These are phyloP conservation scores for Dromaius novaehollandiae DNA, from an alignment of 2,113 vertebrate species.

Conservation along the genomic window DNA sequence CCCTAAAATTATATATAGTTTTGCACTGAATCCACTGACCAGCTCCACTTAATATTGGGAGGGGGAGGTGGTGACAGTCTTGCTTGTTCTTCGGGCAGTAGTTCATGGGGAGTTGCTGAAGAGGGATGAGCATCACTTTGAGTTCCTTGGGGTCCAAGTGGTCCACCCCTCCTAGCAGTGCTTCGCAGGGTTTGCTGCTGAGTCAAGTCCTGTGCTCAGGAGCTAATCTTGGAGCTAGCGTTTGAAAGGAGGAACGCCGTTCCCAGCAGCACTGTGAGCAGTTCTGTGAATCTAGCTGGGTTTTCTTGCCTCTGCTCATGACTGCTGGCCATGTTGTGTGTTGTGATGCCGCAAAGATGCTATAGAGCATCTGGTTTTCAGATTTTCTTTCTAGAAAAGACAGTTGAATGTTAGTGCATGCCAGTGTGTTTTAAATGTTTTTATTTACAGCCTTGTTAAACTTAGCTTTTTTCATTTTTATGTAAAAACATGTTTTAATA, in stretches of 20 bases:
- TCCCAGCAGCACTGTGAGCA: no score
- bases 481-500: neutral
- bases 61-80: no score
- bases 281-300: neutral
- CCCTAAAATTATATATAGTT: rapidly evolving
- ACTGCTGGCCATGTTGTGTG: neutral
- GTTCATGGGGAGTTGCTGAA: rapidly evolving
- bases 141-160: neutral
- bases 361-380: neutral
- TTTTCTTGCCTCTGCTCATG: neutral
- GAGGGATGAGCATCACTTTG: neutral
- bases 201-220: no score
- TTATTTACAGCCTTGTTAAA: neutral
- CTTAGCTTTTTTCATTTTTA: no score
- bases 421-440: rapidly evolving
- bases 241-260: no score
- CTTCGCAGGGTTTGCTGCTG: no score
- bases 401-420: neutral
- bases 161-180: neutral
- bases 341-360: neutral
- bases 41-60: neutral
- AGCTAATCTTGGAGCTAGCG: no score
- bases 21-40: neutral
- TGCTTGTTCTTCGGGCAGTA: neutral
- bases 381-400: neutral